phyloP scores from a whole-genome alignment of 2,797 vertebrate genomes.

The Propithecus perrieri region DNA sequence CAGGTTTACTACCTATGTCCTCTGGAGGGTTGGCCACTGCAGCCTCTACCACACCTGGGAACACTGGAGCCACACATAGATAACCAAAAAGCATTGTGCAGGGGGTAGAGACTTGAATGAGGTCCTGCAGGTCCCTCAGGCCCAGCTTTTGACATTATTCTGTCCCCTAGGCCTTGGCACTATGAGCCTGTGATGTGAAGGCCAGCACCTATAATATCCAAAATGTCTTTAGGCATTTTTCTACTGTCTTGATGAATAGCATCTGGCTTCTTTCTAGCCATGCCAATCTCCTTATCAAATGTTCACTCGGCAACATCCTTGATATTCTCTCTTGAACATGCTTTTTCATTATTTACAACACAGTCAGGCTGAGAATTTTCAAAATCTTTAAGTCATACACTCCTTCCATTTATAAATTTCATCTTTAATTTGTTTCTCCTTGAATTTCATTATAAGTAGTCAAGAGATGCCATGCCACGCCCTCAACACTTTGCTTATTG shows the following conservation, averaged over 20 bases:
- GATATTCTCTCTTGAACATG: not conserved
- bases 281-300: not conserved
- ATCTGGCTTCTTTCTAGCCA: not conserved
- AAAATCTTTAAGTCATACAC: not conserved
- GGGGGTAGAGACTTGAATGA: not conserved
- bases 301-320: not conserved
- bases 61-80: not conserved
- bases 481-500: not conserved
- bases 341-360: not conserved
- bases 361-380: not conserved
- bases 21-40: not conserved
- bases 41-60: not conserved
- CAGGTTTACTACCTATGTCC: not conserved
- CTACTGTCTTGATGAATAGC: not conserved
- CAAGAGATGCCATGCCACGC: too few relatives aligned
- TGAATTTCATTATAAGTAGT: not conserved
- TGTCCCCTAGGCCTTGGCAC: not conserved
- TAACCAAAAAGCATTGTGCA: not conserved
- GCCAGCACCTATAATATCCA: not conserved
- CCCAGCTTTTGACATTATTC: not conserved
- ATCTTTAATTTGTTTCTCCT: not conserved
- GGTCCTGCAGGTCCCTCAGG: not conserved
- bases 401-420: not conserved
- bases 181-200: not conserved
- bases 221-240: not conserved